Evolutionary conservation across 2,113 vertebrate genomes (phyloP).

Genomic region (Leptosomus discolor): DNA sequence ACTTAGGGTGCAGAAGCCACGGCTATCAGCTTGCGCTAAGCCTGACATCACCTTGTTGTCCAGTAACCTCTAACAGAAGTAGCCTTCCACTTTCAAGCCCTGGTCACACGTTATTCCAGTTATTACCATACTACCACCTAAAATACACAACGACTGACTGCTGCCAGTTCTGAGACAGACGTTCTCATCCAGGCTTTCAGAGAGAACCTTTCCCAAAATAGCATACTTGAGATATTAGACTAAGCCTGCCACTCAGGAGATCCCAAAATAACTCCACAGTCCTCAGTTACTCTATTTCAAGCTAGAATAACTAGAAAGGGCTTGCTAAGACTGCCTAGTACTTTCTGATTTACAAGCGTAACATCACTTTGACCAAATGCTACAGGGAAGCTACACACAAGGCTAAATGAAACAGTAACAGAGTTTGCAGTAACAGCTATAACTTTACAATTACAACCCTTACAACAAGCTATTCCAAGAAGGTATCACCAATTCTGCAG

Average conservation of each 20-base stretch:
- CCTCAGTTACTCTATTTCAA: neutral
- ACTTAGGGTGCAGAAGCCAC: neutral
- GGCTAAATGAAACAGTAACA: neutral
- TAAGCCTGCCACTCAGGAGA: conserved; percentile 7
- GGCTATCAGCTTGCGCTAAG: neutral
- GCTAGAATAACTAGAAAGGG: neutral
- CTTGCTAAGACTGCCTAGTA: neutral
- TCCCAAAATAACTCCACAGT: conserved; percentile 30
- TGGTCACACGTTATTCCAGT: neutral
- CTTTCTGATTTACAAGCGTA: neutral
- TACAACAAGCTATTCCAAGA: neutral
- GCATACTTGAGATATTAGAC: neutral
- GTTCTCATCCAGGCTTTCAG: neutral
- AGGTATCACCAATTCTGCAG: neutral
- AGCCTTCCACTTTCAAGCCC: neutral
- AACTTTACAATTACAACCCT: neutral
- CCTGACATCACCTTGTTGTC: neutral
- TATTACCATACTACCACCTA: neutral
- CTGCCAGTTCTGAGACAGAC: neutral
- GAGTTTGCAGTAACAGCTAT: neutral
- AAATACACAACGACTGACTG: neutral
- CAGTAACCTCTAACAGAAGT: neutral
- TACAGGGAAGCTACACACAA: neutral
- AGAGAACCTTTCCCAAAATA: conserved; percentile 41
- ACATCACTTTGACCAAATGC: neutral